Conservation (phyloP, 2,888 invertebrate species). For the Onthophagus sagittarius region DNA sequence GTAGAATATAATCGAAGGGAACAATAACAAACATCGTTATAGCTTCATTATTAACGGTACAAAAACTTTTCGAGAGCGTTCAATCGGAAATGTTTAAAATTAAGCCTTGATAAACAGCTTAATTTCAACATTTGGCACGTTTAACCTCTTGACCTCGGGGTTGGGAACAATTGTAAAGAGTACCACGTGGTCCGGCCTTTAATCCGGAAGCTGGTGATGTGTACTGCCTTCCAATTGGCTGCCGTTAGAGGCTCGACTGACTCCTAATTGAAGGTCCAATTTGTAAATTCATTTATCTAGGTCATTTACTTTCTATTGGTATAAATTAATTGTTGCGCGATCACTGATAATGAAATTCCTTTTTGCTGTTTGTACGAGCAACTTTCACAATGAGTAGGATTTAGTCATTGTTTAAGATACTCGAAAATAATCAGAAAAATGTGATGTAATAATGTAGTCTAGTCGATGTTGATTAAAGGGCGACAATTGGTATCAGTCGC, state of each 20-base stretch:
- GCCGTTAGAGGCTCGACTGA: not conserved
- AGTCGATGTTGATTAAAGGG: not conserved
- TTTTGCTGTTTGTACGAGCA: no score
- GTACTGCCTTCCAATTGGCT: not conserved
- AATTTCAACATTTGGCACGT: not conserved
- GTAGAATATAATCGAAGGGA: not conserved
- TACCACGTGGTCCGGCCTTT: not conserved
- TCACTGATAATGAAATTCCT: not conserved
- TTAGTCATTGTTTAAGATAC: not conserved
- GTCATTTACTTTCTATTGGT: not conserved
- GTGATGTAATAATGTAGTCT: not conserved
- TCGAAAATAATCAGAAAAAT: not conserved
- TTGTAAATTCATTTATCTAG: not conserved
- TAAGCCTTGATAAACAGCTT: not conserved
- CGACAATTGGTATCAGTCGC: not conserved
- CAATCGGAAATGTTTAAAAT: not conserved
- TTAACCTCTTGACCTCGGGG: not conserved
- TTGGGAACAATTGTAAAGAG: not conserved
- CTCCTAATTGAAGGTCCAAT: not conserved
- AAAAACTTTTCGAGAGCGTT: not conserved
- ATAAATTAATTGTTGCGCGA: not conserved
- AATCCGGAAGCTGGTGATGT: not conserved
- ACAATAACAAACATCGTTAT: not conserved
- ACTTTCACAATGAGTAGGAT: not conserved
- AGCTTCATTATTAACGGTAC: not conserved